A percentile compares a stretch with the other conserved stretches of the same genome.
These are phyloP conservation scores for Condylura cristata DNA, from an alignment of 2,113 vertebrate species.

Conservation along the genomic window DNA sequence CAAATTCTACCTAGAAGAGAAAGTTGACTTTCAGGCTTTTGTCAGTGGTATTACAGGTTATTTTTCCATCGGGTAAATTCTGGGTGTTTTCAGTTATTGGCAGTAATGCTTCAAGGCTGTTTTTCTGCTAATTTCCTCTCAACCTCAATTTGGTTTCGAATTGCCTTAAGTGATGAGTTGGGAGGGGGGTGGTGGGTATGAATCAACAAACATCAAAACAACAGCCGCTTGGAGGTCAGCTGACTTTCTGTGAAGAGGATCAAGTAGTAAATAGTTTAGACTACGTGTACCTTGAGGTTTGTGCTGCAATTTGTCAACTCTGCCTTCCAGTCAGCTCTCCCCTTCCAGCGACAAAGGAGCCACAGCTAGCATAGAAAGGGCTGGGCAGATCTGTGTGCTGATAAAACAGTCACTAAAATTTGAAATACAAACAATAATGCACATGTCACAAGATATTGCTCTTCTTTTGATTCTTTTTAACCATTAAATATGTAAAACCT, in stretches of 20 bases:
- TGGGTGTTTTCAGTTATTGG: background rate
- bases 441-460: background rate
- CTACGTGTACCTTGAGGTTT: background rate
- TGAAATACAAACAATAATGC: background rate
- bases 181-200: background rate
- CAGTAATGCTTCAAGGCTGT: background rate
- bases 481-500: background rate
- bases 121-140: background rate
- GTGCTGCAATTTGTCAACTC: background rate
- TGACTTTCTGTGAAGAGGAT: background rate
- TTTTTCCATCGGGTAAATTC: background rate
- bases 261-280: background rate
- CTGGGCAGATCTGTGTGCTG: background rate
- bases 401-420: background rate
- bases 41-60: background rate
- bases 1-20: background rate
- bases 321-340: background rate
- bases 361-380: background rate
- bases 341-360: background rate
- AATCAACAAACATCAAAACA: background rate
- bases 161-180: background rate
- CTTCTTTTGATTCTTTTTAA: background rate
- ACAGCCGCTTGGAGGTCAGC: background rate
- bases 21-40: background rate
- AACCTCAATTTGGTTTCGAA: background rate